Evolutionary conservation across 1,140 invertebrate species (phyloP), one percentile per base, ranked within the genome.

Genomic region (Nixonia krombeini): DNA sequence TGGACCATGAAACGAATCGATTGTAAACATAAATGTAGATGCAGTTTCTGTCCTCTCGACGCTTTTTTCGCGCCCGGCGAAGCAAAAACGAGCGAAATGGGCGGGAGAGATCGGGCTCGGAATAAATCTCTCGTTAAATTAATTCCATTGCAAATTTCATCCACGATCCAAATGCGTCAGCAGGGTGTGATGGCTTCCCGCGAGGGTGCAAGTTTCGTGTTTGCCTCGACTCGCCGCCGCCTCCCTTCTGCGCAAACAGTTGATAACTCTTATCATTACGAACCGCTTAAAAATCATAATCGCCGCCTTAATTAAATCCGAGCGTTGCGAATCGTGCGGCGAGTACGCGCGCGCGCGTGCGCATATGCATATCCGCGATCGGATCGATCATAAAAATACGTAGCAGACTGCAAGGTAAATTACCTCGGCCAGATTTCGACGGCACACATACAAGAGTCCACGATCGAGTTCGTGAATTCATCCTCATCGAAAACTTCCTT

Each of bases 101-200:
- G 16, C 3, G 8, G 1, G 9, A 21, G 28, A 18, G 49, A 45
- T 56, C 40, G 21, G 17, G 37, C 41, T 37, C 31, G 35, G 33
- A 40, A 44, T 65, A 67, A 68, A 68, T 63, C 45, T 57, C 52
- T 28, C 44, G 50, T 71, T 62, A 61, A 44, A 62, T 66, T 73
- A 71, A 73, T 73, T 68, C 56, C n/a, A 51, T 23, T 50, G 51
- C 42, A 53, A 58, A 63, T 67, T 66, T 67, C 45, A 25, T 47
- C 33, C 33, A 28, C 37, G 12, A 21, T 21, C 21, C 21, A 21
- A 21, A 21, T 21, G 21, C 21, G 21, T 21, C 21, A 21, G 49
- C 44, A 53, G 62, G 46, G 41, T 45, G 51, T 13, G 51, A 10
- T 35, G 5, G 41, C 25, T 37, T 25, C 33, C 31, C 41, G 37